phyloP scores from a whole-genome alignment of 2,113 vertebrate genomes.

The Zapornia atra region DNA sequence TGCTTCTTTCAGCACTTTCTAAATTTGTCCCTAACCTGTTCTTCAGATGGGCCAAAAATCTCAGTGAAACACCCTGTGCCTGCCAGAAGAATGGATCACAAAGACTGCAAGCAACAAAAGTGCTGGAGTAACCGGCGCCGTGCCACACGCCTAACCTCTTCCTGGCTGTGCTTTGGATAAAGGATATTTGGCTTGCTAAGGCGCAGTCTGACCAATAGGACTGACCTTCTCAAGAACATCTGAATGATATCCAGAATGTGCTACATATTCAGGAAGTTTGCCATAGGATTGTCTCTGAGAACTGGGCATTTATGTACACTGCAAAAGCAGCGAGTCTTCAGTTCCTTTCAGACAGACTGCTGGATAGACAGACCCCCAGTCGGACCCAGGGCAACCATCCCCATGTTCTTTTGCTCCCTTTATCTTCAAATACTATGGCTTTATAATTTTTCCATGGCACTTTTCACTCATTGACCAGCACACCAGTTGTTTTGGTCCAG shows the following conservation, averaged over 20 bases:
- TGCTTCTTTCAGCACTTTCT: neutral
- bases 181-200: neutral
- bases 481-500: neutral
- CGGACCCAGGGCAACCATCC: neutral
- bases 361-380: neutral
- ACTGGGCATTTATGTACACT: neutral
- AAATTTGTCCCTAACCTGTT: neutral
- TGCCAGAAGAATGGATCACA: neutral
- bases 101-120: neutral
- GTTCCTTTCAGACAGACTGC: neutral
- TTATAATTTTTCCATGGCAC: neutral
- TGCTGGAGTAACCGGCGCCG: neutral
- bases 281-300: neutral
- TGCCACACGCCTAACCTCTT: neutral
- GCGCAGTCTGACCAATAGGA: neutral
- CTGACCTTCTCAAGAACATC: neutral
- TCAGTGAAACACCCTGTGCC: neutral
- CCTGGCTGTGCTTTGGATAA: neutral
- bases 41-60: neutral
- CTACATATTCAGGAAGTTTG: neutral
- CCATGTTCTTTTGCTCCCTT: neutral
- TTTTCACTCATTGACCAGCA: neutral
- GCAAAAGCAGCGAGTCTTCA: neutral
- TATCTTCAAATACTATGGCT: neutral
- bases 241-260: neutral